Percentiles rank a stretch among this genome's conserved stretches.
Conservation (phyloP, 2,888 invertebrate genomes). For the Blera fallax region DNA sequence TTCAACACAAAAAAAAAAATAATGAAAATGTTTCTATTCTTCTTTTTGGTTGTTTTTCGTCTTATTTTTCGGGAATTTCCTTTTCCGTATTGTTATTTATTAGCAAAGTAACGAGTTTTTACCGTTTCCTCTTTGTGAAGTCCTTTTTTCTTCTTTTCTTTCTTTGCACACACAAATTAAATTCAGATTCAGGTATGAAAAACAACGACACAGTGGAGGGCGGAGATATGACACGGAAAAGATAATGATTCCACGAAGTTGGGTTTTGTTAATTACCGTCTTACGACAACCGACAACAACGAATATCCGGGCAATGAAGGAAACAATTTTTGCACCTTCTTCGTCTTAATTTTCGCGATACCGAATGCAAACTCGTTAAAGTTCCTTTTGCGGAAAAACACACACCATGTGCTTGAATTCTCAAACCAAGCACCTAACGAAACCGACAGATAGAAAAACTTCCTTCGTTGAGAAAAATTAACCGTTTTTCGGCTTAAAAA, state of each 20-base stretch:
- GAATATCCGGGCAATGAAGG: conserved; percentile 17
- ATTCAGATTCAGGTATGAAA: conserved; percentile 6
- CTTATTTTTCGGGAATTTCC: conserved; percentile 20
- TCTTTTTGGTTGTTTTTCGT: conserved; percentile 15
- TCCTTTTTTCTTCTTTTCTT: neutral
- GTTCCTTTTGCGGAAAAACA: neutral
- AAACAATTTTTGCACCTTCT: conserved; percentile 9
- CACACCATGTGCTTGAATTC: conserved; percentile 44
- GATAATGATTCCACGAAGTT: conserved; percentile 22
- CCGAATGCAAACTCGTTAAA: neutral
- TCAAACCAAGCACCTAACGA: conserved; percentile 18
- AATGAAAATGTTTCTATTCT: neutral
- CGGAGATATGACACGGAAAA: neutral
- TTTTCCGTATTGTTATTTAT: conserved; percentile 40
- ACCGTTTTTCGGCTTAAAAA: conserved; percentile 37
- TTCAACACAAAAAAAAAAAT: neutral
- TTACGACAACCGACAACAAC: neutral
- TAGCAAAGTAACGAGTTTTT: conserved; percentile 25
- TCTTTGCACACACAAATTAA: neutral
- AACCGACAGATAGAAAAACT: neutral
- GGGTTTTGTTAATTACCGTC: conserved; percentile 21
- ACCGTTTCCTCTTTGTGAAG: neutral
- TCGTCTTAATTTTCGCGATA: neutral
- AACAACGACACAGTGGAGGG: neutral
- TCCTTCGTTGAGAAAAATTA: conserved; percentile 10